Percentiles rank a stretch among this genome's conserved stretches.
Evolutionary conservation across 1,140 invertebrate species (phyloP).

Genomic region (Phenacoccus solenopsis): DNA sequence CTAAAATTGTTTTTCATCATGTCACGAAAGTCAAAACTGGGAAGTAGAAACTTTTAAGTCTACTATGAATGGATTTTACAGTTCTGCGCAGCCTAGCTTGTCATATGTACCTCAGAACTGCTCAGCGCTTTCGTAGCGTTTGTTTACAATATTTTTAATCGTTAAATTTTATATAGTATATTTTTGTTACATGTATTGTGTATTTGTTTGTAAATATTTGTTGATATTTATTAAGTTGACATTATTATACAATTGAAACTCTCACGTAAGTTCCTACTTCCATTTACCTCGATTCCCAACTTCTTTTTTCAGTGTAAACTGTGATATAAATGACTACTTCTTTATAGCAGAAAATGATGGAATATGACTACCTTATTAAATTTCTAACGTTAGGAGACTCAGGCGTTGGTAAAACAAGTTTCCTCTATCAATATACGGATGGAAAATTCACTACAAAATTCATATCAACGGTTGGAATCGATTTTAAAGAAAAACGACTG

Average conservation of each 20-base stretch:
- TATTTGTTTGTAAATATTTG: too few species aligned
- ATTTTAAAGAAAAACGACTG: slow-evolving; percentile 91
- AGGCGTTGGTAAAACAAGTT: slow-evolving; percentile 86
- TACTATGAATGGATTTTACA: too few species aligned
- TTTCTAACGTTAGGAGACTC: slow-evolving; percentile 88
- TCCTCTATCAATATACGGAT: slow-evolving; percentile 90
- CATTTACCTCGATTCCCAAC: not conserved
- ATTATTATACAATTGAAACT: not conserved
- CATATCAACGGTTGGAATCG: slow-evolving; percentile 94
- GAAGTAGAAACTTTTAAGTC: too few species aligned
- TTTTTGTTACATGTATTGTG: not conserved
- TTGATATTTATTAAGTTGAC: too few species aligned
- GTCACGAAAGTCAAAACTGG: too few species aligned
- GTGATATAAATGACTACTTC: too few species aligned
- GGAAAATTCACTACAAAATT: slow-evolving; percentile 82
- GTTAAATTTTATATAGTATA: not conserved
- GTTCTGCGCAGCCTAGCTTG: not conserved
- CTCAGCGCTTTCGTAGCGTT: not conserved
- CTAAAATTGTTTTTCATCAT: too few species aligned
- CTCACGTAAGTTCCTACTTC: not conserved
- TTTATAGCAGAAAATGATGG: slow-evolving; percentile 38
- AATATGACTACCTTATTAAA: slow-evolving; percentile 95
- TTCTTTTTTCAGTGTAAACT: not conserved
- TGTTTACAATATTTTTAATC: not conserved
- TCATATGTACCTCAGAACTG: not conserved